Conservation (phyloP, 1,140 invertebrate genomes). For the Drosophila burlai region DNA sequence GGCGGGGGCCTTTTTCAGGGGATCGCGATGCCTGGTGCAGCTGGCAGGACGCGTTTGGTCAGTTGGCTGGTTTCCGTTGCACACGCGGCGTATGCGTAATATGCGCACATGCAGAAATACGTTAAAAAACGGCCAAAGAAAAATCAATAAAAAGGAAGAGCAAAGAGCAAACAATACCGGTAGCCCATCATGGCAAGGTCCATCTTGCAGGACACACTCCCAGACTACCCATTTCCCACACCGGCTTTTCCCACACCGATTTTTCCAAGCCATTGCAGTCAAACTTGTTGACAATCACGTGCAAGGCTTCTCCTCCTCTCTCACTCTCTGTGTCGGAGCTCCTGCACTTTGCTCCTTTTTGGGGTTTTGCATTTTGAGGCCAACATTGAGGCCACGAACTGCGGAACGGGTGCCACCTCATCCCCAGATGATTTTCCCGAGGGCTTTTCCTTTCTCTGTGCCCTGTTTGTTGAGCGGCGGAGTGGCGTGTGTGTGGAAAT, state of each 20-base stretch:
- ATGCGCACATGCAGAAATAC: constrained; percentile 62
- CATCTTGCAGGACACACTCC: constrained; percentile 18
- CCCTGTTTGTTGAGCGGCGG: constrained; percentile 45
- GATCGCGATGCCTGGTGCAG: background rate
- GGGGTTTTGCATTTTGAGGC: constrained; percentile 84
- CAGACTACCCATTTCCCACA: background rate
- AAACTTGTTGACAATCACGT: constrained; percentile 79
- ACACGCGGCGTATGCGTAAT: constrained; percentile 77
- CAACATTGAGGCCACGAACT: constrained; percentile 84
- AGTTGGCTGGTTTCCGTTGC: constrained; percentile 77
- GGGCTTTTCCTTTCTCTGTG: constrained; percentile 43
- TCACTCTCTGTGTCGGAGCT: background rate
- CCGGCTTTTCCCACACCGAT: constrained; percentile 2
- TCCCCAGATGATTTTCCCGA: background rate
- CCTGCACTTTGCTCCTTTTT: constrained; percentile 79
- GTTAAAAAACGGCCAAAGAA: constrained; percentile 33
- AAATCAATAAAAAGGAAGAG: constrained; percentile 71
- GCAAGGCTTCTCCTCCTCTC: constrained; percentile 13
- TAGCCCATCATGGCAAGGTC: constrained; percentile 56
- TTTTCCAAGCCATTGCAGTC: constrained; percentile 70
- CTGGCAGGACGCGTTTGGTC: constrained; percentile 75
- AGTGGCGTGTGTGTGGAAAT: constrained; percentile 67
- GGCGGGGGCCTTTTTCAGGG: background rate
- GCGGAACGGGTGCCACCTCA: constrained; percentile 49
- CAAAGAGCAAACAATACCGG: constrained; percentile 27